Percentiles rank a stretch among this genome's conserved stretches.
These are phyloP conservation scores for Etia nguti DNA, from an alignment of 2,113 vertebrate species.

Conservation along the genomic window DNA sequence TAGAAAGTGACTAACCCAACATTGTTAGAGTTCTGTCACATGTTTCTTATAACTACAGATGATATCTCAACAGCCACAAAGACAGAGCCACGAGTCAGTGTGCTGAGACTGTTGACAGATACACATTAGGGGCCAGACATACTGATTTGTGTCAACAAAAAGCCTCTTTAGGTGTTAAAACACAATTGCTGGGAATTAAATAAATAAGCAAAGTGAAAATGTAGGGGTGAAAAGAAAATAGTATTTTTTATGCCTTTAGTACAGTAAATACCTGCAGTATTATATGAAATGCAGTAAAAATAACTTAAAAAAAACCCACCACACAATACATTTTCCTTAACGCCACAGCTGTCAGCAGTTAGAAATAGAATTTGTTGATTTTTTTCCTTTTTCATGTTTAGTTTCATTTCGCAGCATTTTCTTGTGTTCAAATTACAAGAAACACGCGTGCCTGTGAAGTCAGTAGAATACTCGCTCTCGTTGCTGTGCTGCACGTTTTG, in stretches of 20 bases:
- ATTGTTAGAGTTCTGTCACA: not conserved
- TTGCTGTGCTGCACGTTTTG: not conserved
- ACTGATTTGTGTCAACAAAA: not conserved
- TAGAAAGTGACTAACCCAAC: not conserved
- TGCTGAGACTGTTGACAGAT: not conserved
- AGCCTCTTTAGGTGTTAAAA: not conserved
- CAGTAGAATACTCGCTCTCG: not conserved
- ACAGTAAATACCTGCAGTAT: not conserved
- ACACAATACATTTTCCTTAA: not conserved
- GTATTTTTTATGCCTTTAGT: not conserved
- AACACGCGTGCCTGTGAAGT: not conserved
- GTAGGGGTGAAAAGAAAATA: not conserved
- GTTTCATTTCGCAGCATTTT: not conserved
- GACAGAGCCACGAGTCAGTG: not conserved
- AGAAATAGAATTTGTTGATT: not conserved
- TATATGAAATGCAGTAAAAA: fast-evolving
- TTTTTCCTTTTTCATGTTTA: not conserved
- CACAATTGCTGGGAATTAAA: not conserved
- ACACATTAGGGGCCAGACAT: not conserved
- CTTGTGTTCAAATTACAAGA: not conserved
- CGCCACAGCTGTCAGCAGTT: not conserved
- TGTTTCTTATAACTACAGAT: not conserved
- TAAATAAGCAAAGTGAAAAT: not conserved
- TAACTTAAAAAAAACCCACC: fast-evolving
- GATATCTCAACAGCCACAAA: not conserved